Conservation (phyloP, 1,140 invertebrate genomes). For the Ostrea edulis region DNA sequence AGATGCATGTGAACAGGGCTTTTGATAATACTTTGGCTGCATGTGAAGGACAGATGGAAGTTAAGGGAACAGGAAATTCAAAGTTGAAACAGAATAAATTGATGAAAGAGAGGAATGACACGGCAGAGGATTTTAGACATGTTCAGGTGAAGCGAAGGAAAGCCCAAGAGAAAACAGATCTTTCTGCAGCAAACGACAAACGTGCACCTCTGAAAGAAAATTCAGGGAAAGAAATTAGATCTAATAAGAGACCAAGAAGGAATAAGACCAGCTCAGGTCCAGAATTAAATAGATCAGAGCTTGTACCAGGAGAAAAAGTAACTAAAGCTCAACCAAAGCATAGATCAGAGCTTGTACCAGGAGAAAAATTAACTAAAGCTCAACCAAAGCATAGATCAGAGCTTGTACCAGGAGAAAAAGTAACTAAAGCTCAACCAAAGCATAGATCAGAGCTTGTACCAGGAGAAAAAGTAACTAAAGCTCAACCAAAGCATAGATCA, state of each 20-base stretch:
- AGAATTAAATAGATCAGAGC: not conserved
- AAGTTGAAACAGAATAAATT: not conserved
- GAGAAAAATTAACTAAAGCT: not conserved
- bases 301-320: not conserved
- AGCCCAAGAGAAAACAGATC: not conserved
- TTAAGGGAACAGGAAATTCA: not conserved
- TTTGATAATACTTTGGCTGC: not conserved
- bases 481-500: not conserved
- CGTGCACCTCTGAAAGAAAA: not conserved
- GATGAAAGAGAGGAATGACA: not conserved
- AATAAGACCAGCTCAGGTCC: not conserved
- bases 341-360: not conserved
- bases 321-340: not conserved
- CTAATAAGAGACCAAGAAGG: constrained; percentile 2
- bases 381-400: not conserved
- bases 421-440: not conserved
- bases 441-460: not conserved
- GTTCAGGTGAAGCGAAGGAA: not conserved
- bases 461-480: not conserved
- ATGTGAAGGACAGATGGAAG: not conserved
- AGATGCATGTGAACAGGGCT: not conserved
- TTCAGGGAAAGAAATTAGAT: not conserved
- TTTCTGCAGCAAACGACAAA: not conserved
- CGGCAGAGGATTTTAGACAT: not conserved
- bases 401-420: not conserved